Evolutionary conservation across 1,140 invertebrate genomes (phyloP).

Genomic region (Eumaeus atala): DNA sequence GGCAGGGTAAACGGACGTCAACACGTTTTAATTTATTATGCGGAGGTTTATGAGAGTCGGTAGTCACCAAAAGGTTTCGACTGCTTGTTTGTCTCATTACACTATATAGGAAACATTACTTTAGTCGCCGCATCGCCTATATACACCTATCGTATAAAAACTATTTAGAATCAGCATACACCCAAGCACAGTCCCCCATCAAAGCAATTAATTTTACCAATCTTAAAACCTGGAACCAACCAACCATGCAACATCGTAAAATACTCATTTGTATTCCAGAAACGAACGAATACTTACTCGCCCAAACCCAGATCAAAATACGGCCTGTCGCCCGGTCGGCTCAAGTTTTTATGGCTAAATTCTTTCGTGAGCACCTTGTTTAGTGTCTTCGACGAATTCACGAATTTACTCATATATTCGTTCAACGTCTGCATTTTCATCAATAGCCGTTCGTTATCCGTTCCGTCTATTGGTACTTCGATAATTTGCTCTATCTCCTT

Average conservation of each 20-base stretch:
- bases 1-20: no score
- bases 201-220: slow-evolving; percentile 32
- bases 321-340: slow-evolving; percentile 28
- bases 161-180: no score
- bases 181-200: no score
- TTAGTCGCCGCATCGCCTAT: no score
- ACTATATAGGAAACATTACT: no score
- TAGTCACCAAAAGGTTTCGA: no score
- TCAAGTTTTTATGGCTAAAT: slow-evolving; percentile 40
- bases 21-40: no score
- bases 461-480: slow-evolving; percentile 26
- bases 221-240: slow-evolving; percentile 32
- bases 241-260: slow-evolving; percentile 36
- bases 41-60: no score
- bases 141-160: no score
- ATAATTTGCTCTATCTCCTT: slow-evolving; percentile 41
- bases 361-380: slow-evolving; percentile 52
- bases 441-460: slow-evolving; percentile 36
- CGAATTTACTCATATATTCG: slow-evolving; percentile 59
- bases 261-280: slow-evolving; percentile 5
- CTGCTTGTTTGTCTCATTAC: no score
- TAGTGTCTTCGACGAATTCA: slow-evolving; percentile 51
- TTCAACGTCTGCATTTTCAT: slow-evolving; percentile 52
- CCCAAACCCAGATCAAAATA: slow-evolving; percentile 46
- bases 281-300: slow-evolving; percentile 40